Percentiles rank a stretch among this genome's conserved stretches.
These are phyloP conservation scores for Sinonovacula constricta DNA, from an alignment of 1,140 invertebrate genomes.

Conservation along the genomic window DNA sequence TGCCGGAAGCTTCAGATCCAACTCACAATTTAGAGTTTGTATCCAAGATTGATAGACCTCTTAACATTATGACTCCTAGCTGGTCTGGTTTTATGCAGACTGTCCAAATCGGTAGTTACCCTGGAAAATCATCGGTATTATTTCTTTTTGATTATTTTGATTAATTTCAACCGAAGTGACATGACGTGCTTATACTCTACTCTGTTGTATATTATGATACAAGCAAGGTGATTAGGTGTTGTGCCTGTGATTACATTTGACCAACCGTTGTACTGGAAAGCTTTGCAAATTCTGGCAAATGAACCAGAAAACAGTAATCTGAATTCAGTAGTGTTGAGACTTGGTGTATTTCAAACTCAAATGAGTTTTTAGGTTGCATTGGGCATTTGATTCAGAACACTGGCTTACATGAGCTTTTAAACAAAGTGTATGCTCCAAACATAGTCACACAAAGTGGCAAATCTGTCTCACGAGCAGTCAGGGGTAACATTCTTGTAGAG, in stretches of 20 bases:
- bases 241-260: constrained; percentile 51
- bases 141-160: constrained; percentile 67
- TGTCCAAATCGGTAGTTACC: constrained; percentile 43
- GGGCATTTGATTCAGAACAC: too few species aligned
- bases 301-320: too few species aligned
- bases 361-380: too few species aligned
- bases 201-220: constrained; percentile 53
- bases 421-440: too few species aligned
- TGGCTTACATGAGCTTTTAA: too few species aligned
- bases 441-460: too few species aligned
- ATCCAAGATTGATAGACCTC: constrained; percentile 37
- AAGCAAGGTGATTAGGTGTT: constrained; percentile 51
- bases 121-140: constrained; percentile 55
- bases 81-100: constrained; percentile 54
- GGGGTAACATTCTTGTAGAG: too few species aligned
- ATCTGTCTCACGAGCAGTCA: too few species aligned
- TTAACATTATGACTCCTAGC: constrained; percentile 19
- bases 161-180: constrained; percentile 66
- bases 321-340: too few species aligned
- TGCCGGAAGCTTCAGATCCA: too few species aligned
- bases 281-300: too few species aligned
- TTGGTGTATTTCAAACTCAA: constrained; percentile 54
- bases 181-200: constrained; percentile 66
- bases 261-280: too few species aligned
- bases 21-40: constrained; percentile 53